Base-by-base conservation (phyloP, 35 echinoderm and acorn worm species). In the Heliocidaris erythrogramma region DNA sequence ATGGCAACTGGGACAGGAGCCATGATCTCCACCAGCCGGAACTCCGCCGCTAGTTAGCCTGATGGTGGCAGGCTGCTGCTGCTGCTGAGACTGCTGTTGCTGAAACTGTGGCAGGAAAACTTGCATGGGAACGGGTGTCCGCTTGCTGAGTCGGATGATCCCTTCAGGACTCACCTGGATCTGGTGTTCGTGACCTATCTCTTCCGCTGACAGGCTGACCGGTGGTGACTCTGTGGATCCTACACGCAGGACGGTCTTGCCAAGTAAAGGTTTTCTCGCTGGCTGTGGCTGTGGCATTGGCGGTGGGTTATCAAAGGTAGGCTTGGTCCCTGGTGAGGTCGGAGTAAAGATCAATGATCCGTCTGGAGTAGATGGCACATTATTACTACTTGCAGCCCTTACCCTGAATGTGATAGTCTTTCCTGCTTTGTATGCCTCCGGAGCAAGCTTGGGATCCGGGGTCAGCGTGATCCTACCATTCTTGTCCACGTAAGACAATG, bases 341-440 rank as follows among this genome's bases (percentile, higher is more conserved):
- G 96, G 94, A 21, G 96, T 92, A 32, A 96, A 86, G 42, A 95
- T 48, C 96, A 96, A 53, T 7, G 94, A 94, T 8, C 96, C 96
- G 52, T 96, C 96, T 29, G 96, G 91, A 59, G n/a, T 92, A 13
- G 94, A 88, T 50, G 94, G 60, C 31, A 90, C 30, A 31, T 88
- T 48, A 49, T 88, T 88, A 32, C 92, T 94, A 12, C 86, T 71
- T 21, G 96, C 90, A 47, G 90, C 56, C 30, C 93, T 94, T 5
- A 96, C 96, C 59, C 92, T 94, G 50, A 96, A 96, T 60, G 94
- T 96, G 48, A 96, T 96, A 13, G 94, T 96, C 32, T 96, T 96
- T 84, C 96, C 96, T 85, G 94, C 65, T 85, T 95, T 96, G 69
- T 85, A 96, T 11, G 96, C 96, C 47, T 96, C 96, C 13, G 96